Evolutionary conservation across 35 echinoderm and acorn worm species (phyloP).

Genomic region (Ptychodera flava): DNA sequence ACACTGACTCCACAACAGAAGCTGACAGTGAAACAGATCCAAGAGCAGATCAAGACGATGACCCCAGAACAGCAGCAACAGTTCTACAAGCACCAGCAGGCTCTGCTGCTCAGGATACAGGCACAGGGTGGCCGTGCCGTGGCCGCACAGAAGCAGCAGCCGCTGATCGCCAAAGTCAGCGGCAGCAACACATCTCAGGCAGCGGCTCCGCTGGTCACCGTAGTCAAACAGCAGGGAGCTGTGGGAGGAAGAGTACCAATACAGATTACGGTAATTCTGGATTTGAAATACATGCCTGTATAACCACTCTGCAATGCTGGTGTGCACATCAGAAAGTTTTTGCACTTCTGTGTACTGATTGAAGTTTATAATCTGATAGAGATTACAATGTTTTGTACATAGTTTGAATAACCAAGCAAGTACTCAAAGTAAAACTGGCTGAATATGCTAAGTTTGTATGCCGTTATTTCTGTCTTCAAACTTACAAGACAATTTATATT

Average conservation of each 20-base stretch:
- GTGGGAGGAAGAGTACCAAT: neutral
- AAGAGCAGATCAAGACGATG: constrained; percentile 85
- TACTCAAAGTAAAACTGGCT: too few species aligned
- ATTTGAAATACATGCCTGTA: too few species aligned
- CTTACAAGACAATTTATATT: too few species aligned
- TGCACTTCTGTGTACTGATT: too few species aligned
- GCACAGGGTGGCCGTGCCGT: neutral
- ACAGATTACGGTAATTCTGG: neutral
- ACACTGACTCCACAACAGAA: constrained; percentile 53
- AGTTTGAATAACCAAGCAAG: too few species aligned
- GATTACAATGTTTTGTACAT: too few species aligned
- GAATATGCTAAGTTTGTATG: too few species aligned
- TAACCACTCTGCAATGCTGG: too few species aligned
- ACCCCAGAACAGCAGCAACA: constrained; percentile 84
- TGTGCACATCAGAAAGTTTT: too few species aligned
- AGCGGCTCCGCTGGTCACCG: constrained; percentile 2
- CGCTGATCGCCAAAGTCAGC: neutral
- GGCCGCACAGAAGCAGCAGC: neutral
- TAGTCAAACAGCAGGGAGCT: constrained; percentile 21
- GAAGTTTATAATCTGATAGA: too few species aligned
- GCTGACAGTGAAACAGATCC: constrained; percentile 43
- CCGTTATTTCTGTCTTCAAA: too few species aligned
- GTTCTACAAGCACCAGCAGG: constrained; percentile 67
- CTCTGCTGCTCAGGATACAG: constrained; percentile 56
- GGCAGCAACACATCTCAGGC: constrained; percentile 13